Evolutionary conservation across 2,113 vertebrate species (phyloP).

Genomic region (Chaetops frenatus): DNA sequence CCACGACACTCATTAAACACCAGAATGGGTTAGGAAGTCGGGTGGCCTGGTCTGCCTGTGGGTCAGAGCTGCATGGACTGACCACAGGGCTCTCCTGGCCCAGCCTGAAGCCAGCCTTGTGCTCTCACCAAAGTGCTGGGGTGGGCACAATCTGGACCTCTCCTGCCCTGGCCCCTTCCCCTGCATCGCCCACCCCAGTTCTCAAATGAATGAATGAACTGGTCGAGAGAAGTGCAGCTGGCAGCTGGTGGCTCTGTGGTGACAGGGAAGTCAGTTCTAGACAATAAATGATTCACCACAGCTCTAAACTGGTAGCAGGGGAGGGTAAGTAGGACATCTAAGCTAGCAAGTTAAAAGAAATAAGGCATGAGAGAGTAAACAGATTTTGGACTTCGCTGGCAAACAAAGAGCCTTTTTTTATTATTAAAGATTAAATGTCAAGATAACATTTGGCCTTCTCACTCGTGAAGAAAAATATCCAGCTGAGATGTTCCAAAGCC

Average conservation of each 20-base stretch:
- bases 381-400: conserved; percentile 37
- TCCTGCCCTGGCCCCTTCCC: not conserved
- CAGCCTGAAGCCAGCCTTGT: not conserved
- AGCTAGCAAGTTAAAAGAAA: conserved; percentile 41
- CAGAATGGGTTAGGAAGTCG: fast-evolving
- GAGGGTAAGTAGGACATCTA: conserved; percentile 13
- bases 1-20: fast-evolving
- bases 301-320: not conserved
- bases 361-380: conserved; percentile 42
- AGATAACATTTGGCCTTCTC: conserved; percentile 68
- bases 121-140: not conserved
- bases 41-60: fast-evolving
- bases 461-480: conserved; percentile 55
- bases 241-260: not conserved
- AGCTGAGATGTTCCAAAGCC: conserved; percentile 63
- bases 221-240: not conserved
- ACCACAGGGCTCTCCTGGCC: not conserved
- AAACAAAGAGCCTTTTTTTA: conserved; percentile 60
- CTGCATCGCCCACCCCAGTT: fast-evolving
- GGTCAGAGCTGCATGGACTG: not conserved
- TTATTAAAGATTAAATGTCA: conserved; percentile 70
- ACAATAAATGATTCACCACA: not conserved
- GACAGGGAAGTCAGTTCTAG: not conserved
- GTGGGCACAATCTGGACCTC: not conserved
- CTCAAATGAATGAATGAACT: fast-evolving